Percentiles rank a stretch among this genome's conserved stretches.
Evolutionary conservation across 1,140 invertebrate genomes (phyloP).

Genomic region (Aphelenchoides besseyi): DNA sequence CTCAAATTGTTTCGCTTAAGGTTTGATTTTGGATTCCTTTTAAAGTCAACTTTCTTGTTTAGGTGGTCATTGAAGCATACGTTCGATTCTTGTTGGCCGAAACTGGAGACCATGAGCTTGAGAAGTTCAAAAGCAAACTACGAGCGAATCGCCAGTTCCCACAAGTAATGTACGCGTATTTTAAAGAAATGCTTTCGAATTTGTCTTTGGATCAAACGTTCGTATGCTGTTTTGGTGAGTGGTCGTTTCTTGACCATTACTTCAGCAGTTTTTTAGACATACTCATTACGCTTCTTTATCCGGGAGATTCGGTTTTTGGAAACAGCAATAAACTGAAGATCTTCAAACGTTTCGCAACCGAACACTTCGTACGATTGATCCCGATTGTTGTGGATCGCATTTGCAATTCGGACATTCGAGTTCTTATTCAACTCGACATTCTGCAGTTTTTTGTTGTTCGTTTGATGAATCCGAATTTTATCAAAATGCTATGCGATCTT

Average conservation of each 20-base stretch:
- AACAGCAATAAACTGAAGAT: neutral
- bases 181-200: neutral
- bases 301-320: neutral
- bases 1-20: neutral
- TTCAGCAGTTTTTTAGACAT: constrained; percentile 1
- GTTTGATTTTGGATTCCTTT: neutral
- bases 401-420: neutral
- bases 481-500: neutral
- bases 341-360: constrained; percentile 10
- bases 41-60: neutral
- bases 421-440: neutral
- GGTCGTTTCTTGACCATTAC: neutral
- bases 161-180: neutral
- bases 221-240: constrained; percentile 11
- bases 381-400: neutral
- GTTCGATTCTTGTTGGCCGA: constrained; percentile 4
- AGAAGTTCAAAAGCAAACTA: neutral
- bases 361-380: neutral
- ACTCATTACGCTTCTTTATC: neutral
- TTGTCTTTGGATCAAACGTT: constrained; percentile 12
- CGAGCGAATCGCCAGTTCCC: constrained; percentile 11
- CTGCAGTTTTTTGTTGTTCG: neutral
- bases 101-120: neutral
- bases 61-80: neutral
- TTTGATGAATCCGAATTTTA: constrained; percentile 5